Percentiles rank a stretch among this genome's conserved stretches.
Conservation (phyloP, 2,113 vertebrate species). For the Electrona antarctica region DNA sequence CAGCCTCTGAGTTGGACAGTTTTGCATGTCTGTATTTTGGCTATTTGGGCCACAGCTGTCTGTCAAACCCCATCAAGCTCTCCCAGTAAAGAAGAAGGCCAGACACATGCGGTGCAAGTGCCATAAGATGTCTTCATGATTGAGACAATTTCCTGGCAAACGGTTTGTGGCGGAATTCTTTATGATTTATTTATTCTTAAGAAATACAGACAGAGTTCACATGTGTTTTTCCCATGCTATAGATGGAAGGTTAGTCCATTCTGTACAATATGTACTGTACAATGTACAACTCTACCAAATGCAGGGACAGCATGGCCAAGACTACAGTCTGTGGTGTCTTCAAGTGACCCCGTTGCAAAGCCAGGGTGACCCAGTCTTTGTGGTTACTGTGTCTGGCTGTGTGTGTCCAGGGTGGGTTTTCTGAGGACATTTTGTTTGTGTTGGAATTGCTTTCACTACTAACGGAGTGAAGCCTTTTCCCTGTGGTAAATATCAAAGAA, state of each 20-base stretch:
- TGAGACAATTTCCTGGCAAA: constrained; percentile 51
- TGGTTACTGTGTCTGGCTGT: constrained; percentile 25
- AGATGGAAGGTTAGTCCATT: constrained; percentile 16
- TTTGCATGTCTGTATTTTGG: not conserved
- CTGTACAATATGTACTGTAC: not conserved
- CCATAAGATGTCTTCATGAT: constrained; percentile 60
- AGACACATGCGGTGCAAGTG: constrained; percentile 32
- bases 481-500: not conserved
- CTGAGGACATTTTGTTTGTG: too few relatives aligned
- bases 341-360: constrained; percentile 19
- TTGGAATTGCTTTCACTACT: too few relatives aligned
- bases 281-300: constrained; percentile 6
- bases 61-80: constrained; percentile 46
- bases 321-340: constrained; percentile 2
- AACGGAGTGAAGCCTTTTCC: not conserved
- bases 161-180: constrained; percentile 8
- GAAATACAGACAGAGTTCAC: constrained; percentile 35
- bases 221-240: constrained; percentile 38
- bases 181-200: constrained; percentile 13
- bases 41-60: constrained; percentile 36
- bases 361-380: constrained; percentile 38
- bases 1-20: constrained; percentile 17
- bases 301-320: constrained; percentile 5
- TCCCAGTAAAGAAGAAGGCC: constrained; percentile 24
- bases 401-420: too few relatives aligned